Evolutionary conservation across 2,113 vertebrate genomes (phyloP).

Genomic region (Odobenus rosmarus): DNA sequence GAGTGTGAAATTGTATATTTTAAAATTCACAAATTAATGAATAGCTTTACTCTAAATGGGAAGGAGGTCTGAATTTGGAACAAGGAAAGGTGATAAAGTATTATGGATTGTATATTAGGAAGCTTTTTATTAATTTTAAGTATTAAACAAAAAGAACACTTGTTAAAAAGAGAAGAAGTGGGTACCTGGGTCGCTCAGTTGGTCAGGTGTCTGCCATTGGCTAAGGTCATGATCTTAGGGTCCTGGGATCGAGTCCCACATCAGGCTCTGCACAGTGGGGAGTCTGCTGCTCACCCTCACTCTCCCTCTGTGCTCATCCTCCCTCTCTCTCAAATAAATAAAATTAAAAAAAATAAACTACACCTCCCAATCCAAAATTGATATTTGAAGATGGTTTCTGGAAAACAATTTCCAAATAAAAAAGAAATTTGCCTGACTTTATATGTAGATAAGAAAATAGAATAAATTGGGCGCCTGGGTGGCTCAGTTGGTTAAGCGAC

Average conservation of each 20-base stretch:
- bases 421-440: background rate
- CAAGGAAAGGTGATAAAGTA: background rate
- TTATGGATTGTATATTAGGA: background rate
- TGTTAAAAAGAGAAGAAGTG: background rate
- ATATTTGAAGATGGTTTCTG: background rate
- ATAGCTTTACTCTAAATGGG: background rate
- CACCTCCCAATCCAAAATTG: background rate
- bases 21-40: constrained; percentile 5
- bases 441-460: background rate
- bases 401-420: background rate
- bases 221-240: background rate
- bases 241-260: background rate
- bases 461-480: background rate
- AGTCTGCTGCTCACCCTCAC: too few relatives aligned
- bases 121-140: constrained; percentile 1
- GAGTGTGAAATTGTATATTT: background rate
- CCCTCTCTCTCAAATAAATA: too few relatives aligned
- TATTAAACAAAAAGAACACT: background rate
- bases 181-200: background rate
- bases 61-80: constrained; percentile 32
- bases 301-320: background rate
- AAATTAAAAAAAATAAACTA: background rate
- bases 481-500: too few relatives aligned
- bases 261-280: background rate
- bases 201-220: background rate